Conservation (phyloP, 1,140 invertebrate genomes). For the Homalodisca vitripennis region DNA sequence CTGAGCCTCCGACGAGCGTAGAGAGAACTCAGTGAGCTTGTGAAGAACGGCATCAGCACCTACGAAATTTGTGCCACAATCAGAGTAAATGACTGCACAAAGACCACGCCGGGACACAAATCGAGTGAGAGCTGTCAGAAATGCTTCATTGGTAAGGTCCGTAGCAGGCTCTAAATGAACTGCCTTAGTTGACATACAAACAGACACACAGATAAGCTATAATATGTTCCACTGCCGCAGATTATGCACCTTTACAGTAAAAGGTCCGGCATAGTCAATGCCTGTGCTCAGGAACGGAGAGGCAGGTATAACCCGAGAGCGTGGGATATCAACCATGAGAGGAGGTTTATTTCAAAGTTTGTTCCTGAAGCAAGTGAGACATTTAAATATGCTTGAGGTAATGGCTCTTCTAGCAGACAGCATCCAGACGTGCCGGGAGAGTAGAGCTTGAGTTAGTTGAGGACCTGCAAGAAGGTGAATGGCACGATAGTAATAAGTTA, state of each 20-base stretch:
- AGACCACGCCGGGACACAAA: conserved; percentile 39
- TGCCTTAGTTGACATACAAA: conserved; percentile 40
- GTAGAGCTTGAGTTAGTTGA: conserved; percentile 40
- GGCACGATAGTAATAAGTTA: too few relatives aligned
- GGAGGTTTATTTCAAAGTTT: conserved; percentile 31
- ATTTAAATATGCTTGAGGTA: conserved; percentile 38
- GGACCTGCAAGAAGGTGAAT: conserved; percentile 43
- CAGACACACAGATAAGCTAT: conserved; percentile 45
- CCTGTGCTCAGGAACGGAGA: conserved; percentile 35
- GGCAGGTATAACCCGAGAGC: conserved; percentile 25
- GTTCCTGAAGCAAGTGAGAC: conserved; percentile 39
- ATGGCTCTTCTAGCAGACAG: conserved; percentile 37
- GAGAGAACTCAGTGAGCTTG: not conserved
- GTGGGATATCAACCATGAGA: conserved; percentile 40
- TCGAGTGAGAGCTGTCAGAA: conserved; percentile 39
- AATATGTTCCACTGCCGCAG: conserved; percentile 33
- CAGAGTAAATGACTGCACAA: conserved; percentile 37
- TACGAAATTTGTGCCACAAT: conserved; percentile 44
- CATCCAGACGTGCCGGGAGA: conserved; percentile 45
- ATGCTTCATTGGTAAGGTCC: conserved; percentile 38
- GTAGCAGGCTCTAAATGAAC: conserved; percentile 42
- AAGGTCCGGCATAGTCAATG: conserved; percentile 42
- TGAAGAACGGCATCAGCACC: conserved; percentile 28
- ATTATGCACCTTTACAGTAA: not conserved
- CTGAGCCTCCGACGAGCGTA: too few relatives aligned